Evolutionary conservation across 2,797 vertebrate genomes (phyloP), one percentile per base, ranked within the genome.

Genomic region (Hapalemur alaotrensis): DNA sequence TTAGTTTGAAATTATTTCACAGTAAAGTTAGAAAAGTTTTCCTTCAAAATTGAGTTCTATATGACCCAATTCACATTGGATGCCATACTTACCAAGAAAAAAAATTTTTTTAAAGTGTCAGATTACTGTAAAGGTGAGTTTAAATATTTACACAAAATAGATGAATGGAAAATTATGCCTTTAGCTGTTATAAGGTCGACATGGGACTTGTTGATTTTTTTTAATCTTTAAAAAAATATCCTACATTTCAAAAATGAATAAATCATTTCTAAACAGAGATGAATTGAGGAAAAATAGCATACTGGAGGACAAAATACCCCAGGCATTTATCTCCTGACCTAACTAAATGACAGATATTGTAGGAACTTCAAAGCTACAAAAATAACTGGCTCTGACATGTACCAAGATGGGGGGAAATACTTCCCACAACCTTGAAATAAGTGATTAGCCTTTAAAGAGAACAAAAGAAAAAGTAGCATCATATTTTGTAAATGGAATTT

Each of bases 291-390:
- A 97, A 98, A 98, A 98, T 98, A 76, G 91, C 80, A 97, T 98
- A 97, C 98, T 92, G 20, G 96, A 98, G 98, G 98, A 98, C 98
- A 98, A 97, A 98, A 95, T 97, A 98, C 98, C 97, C 92, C 32
- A 76, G 96, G 96, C 91, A 97, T 97, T 95, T 48, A 93, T 98
- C 97, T 95, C 97, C 97, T 98, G 97, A 96, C 97, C 98, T 98
- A 97, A 97, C 94, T 96, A 98, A 98, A 98, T 98, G 98, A 98
- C 98, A 98, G 98, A 98, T 98, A 97, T 98, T 97, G 97, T 98
- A 98, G 95, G 95, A 97, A 98, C 98, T 98, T 99, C 98, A 98
- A 98, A 98, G 98, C 98, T 98, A 72, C 79, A 95, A 93, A 95
- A 97, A 90, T 97, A 98, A 98, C 98, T 98, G 98, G 98, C 97